These are phyloP conservation scores for Mobula birostris DNA, from an alignment of 2,113 vertebrate genomes.

Conservation along the genomic window DNA sequence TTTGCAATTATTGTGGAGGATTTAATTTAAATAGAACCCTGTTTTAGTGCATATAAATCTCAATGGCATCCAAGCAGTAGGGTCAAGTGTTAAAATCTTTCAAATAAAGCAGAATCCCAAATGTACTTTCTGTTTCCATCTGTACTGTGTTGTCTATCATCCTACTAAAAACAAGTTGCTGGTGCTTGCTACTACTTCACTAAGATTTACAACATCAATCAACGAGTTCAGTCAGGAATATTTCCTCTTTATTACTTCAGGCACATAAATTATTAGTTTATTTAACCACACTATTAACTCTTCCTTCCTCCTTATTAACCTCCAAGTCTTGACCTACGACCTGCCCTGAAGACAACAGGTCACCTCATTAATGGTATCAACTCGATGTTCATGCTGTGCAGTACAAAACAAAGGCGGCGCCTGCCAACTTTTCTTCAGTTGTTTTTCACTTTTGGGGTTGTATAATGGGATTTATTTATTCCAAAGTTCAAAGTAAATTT, in stretches of 20 bases:
- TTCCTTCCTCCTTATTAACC: neutral
- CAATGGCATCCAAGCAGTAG: too few species aligned
- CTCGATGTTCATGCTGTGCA: neutral
- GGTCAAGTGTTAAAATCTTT: neutral
- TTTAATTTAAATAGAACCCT: too few species aligned
- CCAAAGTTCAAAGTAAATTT: too few species aligned
- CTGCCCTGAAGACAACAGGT: neutral
- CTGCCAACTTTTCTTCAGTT: neutral
- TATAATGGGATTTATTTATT: neutral
- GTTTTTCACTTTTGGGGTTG: neutral
- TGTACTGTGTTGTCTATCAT: neutral
- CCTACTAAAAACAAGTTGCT: neutral
- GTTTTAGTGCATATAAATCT: too few species aligned
- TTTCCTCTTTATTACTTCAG: neutral
- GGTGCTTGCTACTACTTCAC: neutral
- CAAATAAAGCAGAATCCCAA: neutral
- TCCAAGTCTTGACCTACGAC: neutral
- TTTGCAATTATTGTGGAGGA: too few species aligned
- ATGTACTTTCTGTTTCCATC: neutral
- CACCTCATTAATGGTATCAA: neutral
- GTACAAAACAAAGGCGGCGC: neutral
- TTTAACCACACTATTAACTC: neutral
- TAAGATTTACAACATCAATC: conserved; percentile 2
- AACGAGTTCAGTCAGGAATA: neutral
- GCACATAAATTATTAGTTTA: neutral